A percentile compares a stretch with the other conserved stretches of the same genome.
These are phyloP conservation scores for Ochlodes sylvanus DNA, from an alignment of 2,888 invertebrate genomes.

Conservation along the genomic window DNA sequence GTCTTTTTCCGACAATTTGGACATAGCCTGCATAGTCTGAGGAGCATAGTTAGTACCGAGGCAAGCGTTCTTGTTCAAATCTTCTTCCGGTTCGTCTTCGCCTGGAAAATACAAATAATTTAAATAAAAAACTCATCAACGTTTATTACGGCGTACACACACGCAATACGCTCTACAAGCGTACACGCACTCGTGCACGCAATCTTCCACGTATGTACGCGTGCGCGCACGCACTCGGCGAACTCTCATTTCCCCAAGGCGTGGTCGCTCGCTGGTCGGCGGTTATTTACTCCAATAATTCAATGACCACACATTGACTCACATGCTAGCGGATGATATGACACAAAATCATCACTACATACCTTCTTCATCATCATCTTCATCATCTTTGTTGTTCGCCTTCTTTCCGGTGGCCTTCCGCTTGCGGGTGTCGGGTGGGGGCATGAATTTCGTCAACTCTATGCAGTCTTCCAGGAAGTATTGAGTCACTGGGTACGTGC, in stretches of 20 bases:
- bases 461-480: conserved; percentile 98
- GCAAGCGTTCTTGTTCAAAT: conserved; percentile 88
- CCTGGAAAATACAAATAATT: conserved; percentile 45
- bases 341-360: neutral
- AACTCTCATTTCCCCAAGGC: too few species aligned
- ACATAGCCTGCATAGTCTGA: conserved; percentile 89
- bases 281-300: too few species aligned
- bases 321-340: too few species aligned
- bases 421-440: conserved; percentile 90
- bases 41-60: conserved; percentile 77
- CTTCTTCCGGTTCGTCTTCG: conserved; percentile 87
- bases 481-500: conserved; percentile 94
- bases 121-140: neutral
- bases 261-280: too few species aligned
- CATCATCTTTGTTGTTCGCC: conserved; percentile 81
- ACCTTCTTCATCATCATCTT: conserved; percentile 85
- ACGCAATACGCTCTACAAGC: too few species aligned
- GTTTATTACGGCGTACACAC: too few species aligned
- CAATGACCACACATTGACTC: too few species aligned
- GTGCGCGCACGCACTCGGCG: too few species aligned
- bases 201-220: too few species aligned
- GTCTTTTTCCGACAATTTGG: conserved; percentile 94
- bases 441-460: conserved; percentile 93
- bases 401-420: conserved; percentile 85
- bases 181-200: too few species aligned